Percentiles rank a stretch among this genome's conserved stretches.
Conservation (phyloP, 1,140 invertebrate genomes). For the Pemphigus obesinymphae region DNA sequence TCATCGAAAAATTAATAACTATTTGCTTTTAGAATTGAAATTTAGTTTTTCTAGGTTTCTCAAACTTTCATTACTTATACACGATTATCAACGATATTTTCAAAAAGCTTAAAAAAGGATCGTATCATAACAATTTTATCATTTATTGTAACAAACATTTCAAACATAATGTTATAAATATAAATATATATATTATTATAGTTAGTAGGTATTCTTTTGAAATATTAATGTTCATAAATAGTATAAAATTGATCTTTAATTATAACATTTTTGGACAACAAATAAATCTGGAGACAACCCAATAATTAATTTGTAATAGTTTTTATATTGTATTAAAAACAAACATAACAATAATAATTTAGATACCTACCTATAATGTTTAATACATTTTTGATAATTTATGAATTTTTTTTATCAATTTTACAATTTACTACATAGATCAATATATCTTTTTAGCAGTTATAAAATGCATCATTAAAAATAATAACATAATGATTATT, state of each 20-base stretch:
- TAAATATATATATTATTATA: too few species aligned
- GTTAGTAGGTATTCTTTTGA: too few species aligned
- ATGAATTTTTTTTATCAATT: background rate
- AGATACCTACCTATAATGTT: too few species aligned
- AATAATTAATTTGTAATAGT: background rate
- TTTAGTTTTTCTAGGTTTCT: too few species aligned
- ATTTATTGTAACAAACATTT: too few species aligned
- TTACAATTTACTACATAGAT: background rate
- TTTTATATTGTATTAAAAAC: background rate
- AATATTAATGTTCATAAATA: background rate
- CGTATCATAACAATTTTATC: too few species aligned
- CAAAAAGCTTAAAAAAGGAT: too few species aligned
- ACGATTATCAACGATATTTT: too few species aligned
- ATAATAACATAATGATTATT: background rate
- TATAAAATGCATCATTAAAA: conserved; percentile 3
- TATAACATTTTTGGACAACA: background rate
- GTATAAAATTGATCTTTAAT: background rate
- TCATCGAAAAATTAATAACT: too few species aligned
- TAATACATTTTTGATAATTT: background rate
- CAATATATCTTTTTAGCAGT: background rate
- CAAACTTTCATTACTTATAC: too few species aligned
- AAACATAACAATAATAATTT: background rate
- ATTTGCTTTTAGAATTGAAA: too few species aligned
- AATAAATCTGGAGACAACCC: background rate
- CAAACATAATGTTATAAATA: too few species aligned